Percentiles rank a stretch among this genome's conserved stretches.
Conservation (phyloP, 2,113 vertebrate species). For the Panthera leo region DNA sequence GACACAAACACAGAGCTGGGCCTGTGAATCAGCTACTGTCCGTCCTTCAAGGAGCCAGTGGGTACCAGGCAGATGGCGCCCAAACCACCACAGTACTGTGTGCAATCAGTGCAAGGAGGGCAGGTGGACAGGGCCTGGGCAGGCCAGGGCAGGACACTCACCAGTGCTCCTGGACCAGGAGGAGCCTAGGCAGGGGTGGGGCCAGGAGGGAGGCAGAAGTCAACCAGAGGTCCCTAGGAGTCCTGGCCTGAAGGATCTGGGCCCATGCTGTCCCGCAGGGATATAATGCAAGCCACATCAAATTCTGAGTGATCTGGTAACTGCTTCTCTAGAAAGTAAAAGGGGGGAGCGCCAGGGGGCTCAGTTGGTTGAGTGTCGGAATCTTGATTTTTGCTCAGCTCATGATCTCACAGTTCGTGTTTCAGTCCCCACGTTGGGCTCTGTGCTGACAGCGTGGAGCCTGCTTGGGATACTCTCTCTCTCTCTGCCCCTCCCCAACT, state of each 20-base stretch:
- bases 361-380: too few relatives aligned
- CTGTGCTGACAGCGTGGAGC: too few relatives aligned
- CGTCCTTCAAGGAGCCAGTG: neutral
- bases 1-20: neutral
- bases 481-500: too few relatives aligned
- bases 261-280: neutral
- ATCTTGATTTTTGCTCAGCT: too few relatives aligned
- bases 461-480: too few relatives aligned
- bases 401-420: too few relatives aligned
- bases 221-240: neutral
- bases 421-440: too few relatives aligned
- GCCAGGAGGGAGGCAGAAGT: neutral
- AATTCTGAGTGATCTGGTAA: neutral
- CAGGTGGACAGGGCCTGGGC: rapidly evolving
- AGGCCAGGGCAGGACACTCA: neutral
- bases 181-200: neutral
- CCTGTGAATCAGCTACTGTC: neutral
- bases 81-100: too few relatives aligned
- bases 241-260: neutral
- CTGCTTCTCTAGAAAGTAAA: neutral
- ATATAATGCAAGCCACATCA: neutral
- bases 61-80: neutral
- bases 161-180: neutral
- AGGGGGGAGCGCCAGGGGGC: too few relatives aligned
- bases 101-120: neutral